phyloP scores from a whole-genome alignment of 1,140 invertebrate genomes.

The Solenopsis fugax region DNA sequence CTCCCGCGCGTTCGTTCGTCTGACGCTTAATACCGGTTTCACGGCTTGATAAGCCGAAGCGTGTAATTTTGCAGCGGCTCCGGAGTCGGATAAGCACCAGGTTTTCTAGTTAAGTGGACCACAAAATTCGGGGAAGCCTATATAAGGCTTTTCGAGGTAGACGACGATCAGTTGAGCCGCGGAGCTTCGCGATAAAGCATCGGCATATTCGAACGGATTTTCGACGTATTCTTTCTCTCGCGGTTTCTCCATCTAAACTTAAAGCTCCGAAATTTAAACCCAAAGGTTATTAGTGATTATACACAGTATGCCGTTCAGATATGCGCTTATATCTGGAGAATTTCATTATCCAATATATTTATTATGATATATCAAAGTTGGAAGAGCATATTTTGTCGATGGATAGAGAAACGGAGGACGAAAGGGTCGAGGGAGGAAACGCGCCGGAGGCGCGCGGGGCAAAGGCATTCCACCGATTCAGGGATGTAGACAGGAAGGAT shows the following conservation, averaged over 20 bases:
- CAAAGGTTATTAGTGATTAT: background rate
- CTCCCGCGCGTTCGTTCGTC: conserved; percentile 77
- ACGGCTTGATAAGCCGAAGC: conserved; percentile 84
- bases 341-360: conserved; percentile 1
- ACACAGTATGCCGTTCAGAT: background rate
- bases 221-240: background rate
- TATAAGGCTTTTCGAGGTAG: conserved; percentile 81
- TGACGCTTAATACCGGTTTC: conserved; percentile 83
- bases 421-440: conserved; percentile 6
- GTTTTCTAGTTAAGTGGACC: conserved; percentile 86
- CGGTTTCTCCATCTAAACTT: background rate
- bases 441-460: conserved; percentile 36
- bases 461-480: conserved; percentile 67
- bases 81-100: conserved; percentile 81
- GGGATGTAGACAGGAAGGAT: conserved; percentile 78
- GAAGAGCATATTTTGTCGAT: background rate
- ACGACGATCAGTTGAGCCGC: conserved; percentile 80
- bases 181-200: conserved; percentile 69
- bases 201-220: conserved; percentile 58
- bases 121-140: conserved; percentile 84
- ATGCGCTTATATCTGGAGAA: background rate
- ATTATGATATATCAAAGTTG: conserved; percentile 10
- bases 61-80: conserved; percentile 84
- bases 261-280: background rate
- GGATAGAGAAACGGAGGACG: background rate